Evolutionary conservation across 2,888 invertebrate species (phyloP).

Genomic region (Patella caerulea): DNA sequence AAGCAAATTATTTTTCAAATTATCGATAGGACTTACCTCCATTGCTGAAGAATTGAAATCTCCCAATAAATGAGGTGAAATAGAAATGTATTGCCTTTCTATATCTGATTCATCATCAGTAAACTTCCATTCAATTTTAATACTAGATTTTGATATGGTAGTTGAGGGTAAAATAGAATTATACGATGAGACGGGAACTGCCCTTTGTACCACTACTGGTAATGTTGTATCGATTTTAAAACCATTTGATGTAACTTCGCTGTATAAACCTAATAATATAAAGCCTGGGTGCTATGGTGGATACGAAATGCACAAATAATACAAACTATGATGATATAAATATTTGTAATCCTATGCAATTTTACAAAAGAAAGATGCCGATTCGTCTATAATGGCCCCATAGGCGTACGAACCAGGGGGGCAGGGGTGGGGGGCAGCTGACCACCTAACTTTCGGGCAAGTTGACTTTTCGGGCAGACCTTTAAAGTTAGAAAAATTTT

Average conservation of each 20-base stretch:
- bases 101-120: constrained; percentile 28
- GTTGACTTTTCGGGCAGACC: no score
- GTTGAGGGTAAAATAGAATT: constrained; percentile 21
- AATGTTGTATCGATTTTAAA: constrained; percentile 38
- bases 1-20: no score
- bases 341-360: no score
- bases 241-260: constrained; percentile 43
- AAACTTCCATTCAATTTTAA: constrained; percentile 27
- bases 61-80: constrained; percentile 25
- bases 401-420: no score
- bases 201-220: constrained; percentile 28
- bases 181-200: constrained; percentile 23
- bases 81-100: constrained; percentile 26
- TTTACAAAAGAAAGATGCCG: no score
- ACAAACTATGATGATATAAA: no score
- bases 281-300: no score
- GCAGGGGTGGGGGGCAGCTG: no score
- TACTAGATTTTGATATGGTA: constrained; percentile 18
- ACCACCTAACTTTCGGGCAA: no score
- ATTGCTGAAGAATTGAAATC: constrained; percentile 21
- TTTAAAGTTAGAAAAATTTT: no score
- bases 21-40: constrained; percentile 12
- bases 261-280: constrained; percentile 20
- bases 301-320: no score
- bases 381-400: no score